Percentiles rank a stretch among this genome's conserved stretches.
Evolutionary conservation across 2,888 invertebrate genomes (phyloP).

Genomic region (Cheilosia soror): DNA sequence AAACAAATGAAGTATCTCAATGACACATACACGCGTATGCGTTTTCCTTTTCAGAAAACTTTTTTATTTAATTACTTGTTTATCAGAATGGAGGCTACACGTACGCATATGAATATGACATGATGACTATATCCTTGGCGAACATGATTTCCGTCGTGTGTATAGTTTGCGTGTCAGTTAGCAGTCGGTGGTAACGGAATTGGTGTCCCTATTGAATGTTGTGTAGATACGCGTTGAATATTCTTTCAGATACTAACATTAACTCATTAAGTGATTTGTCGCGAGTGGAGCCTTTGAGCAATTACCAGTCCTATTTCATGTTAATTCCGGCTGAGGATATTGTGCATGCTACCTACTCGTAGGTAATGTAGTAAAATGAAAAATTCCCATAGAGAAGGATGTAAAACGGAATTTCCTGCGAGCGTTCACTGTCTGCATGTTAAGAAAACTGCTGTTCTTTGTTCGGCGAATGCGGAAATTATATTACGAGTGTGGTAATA

Average conservation of each 20-base stretch:
- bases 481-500: conserved; percentile 29
- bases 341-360: background rate
- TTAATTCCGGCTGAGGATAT: background rate
- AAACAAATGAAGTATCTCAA: background rate
- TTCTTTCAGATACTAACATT: conserved; percentile 16
- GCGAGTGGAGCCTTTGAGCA: conserved; percentile 38
- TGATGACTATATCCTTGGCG: background rate
- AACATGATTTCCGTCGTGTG: background rate
- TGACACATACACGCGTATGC: background rate
- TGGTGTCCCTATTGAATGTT: background rate
- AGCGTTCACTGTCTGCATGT: background rate
- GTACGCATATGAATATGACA: background rate
- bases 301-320: conserved; percentile 21
- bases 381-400: background rate
- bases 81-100: conserved; percentile 11
- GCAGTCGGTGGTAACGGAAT: background rate
- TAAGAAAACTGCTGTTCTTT: conserved; percentile 12
- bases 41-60: background rate
- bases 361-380: too few relatives aligned
- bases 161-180: conserved; percentile 1
- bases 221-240: background rate
- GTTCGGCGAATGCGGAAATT: conserved; percentile 12
- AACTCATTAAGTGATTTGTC: conserved; percentile 40
- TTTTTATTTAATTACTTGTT: conserved; percentile 42
- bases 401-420: conserved; percentile 12